Evolutionary conservation across 2,888 invertebrate genomes (phyloP), one percentile per base, ranked within the genome.

Genomic region (Rutpela maculata): DNA sequence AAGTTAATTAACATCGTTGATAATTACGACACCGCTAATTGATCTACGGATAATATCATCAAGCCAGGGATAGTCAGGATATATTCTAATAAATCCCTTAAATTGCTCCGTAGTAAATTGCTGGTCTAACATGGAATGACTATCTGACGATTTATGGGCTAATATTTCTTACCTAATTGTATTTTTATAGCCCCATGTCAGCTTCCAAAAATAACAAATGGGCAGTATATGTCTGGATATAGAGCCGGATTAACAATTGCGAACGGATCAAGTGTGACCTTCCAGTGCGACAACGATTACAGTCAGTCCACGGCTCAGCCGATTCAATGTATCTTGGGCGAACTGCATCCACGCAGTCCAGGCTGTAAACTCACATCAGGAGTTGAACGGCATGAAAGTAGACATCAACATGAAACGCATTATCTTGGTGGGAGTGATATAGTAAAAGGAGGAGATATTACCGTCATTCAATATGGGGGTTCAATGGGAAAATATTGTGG

Each of bases 181-280:
- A 38, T 55, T 65, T 74, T 81, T 80, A 35, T 88, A 93, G 94
- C 93, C 0, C 94, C 95, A 0, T 95, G 95, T 83, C 93, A 93
- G 82, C 90, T 95, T 4, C 95, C 95, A 0, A 90, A 91, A 5
- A 92, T 95, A 17, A 90, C 91, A 66, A 92, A 94, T 68, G 95
- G 95, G 0, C 92, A 93, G n/a, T 95, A 95, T 88, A 92, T 95
- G 86, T 93, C 92, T 0, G 96, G 96, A 0, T 96, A 96, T 89
- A 91, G 96, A 62, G 92, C 95, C 1, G 96, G 96, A 0, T 91
- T 96, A 6, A 95, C 95, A 0, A 95, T 97, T 26, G 95, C 95
- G 0, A 96, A 96, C 85, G 96, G 95, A 0, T 95, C 95, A 0
- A 93, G 93, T 0, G 95, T 97, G 10, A 92, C 92, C 77, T 95